Base-by-base conservation (phyloP, 2,888 invertebrate genomes). In the Melanophora roralis region DNA sequence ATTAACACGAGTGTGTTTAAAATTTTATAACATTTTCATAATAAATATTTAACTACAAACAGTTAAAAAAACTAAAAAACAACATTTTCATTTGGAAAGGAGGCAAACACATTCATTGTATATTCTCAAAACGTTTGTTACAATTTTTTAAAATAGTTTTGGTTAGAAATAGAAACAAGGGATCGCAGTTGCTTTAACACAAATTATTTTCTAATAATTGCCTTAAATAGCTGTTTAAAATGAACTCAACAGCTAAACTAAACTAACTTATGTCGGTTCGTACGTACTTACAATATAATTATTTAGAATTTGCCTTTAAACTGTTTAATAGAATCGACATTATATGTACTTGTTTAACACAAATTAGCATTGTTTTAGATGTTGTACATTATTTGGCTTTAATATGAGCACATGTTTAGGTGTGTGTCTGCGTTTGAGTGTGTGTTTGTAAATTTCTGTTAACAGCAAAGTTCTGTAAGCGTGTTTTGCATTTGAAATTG, bases 401-500 rank as follows among this genome's bases (percentile, higher is more conserved):
- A n/a, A n/a, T n/a, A n/a, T n/a, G n/a, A n/a, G n/a, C n/a, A n/a
- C n/a, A n/a, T n/a, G n/a, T n/a, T 27, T 3, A 43, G 1, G 8
- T 1, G 5, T 32, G 14, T 45, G 16, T 40, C 16, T 55, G 27
- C n/a, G n/a, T n/a, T n/a, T n/a, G n/a, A n/a, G n/a, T n/a, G n/a
- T n/a, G n/a, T 14, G 16, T 16, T 16, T 38, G 32, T 40, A 23
- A 23, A 21, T 53, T 43, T 45, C 9, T 43, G 16, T 36, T 14
- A 14, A 23, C 12, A 67, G n/a, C 19, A 43, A 47, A 34, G 49
- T 65, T 65, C 6, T 59, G 16, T 23, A 55, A 60, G 55, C 78
- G 67, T 78, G 78, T 47, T 67, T 78, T 27, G 72, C 53, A 72
- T 72, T 67, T 16, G 16, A 57, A 69, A 76, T 57, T n/a, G 0